A percentile compares a stretch with the other conserved stretches of the same genome.
These are phyloP conservation scores for Bergia sp. DNA, from an alignment of 92 coral and sea anemone species.

Conservation along the genomic window DNA sequence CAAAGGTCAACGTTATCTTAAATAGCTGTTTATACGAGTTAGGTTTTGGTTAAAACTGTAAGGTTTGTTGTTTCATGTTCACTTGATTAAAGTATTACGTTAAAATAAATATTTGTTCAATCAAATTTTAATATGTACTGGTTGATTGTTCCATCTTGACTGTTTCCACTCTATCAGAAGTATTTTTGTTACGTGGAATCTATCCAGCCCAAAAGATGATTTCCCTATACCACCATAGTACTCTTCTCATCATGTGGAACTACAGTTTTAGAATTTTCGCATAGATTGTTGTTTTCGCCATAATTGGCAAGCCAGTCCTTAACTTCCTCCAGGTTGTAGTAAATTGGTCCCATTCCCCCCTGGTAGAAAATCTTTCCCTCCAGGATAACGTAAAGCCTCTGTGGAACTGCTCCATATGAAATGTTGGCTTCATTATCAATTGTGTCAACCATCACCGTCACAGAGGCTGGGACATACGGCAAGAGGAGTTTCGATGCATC, in stretches of 20 bases:
- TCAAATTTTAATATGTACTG: no score
- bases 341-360: slow-evolving; percentile 87
- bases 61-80: neutral
- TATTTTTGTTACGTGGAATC: neutral
- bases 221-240: neutral
- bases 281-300: slow-evolving; percentile 22
- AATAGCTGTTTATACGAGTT: no score
- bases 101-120: no score
- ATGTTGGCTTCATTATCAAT: slow-evolving; percentile 69
- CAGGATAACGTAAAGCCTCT: slow-evolving; percentile 71
- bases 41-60: no score
- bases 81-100: no score
- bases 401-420: slow-evolving; percentile 80
- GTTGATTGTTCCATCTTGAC: neutral
- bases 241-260: neutral
- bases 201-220: neutral
- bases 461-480: slow-evolving; percentile 34
- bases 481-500: slow-evolving; percentile 71
- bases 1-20: no score
- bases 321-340: slow-evolving; percentile 68
- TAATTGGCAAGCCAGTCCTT: slow-evolving; percentile 57
- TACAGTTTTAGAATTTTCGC: neutral
- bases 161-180: neutral
- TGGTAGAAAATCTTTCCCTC: slow-evolving; percentile 65
- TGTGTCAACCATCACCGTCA: slow-evolving; percentile 58